Percentiles rank a stretch among this genome's conserved stretches.
Conservation (phyloP, 2,797 vertebrate species). For the Rhyacichthys aspro region DNA sequence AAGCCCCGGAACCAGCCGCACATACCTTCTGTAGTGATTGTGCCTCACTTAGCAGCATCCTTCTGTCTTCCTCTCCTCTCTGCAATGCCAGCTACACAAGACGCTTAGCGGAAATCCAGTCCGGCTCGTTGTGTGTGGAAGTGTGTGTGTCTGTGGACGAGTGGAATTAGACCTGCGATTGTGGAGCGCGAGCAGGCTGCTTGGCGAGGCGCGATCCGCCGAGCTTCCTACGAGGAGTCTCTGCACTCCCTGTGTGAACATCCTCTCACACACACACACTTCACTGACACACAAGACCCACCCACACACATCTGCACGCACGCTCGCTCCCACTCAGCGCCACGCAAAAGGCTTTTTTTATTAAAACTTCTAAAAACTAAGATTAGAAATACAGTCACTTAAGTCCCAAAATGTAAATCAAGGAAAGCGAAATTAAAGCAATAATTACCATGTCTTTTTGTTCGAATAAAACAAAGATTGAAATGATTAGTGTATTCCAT, state of each 20-base stretch:
- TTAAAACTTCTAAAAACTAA: slow-evolving; percentile 16
- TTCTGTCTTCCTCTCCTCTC: slow-evolving; percentile 83
- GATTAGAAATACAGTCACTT: slow-evolving; percentile 58
- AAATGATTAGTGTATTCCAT: slow-evolving; percentile 81
- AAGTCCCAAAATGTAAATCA: slow-evolving; percentile 79
- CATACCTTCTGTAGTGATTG: slow-evolving; percentile 70
- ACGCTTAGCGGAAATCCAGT: slow-evolving; percentile 56
- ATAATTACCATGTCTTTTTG: slow-evolving; percentile 71
- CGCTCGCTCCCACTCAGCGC: slow-evolving; percentile 13
- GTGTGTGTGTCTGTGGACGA: slow-evolving; percentile 24
- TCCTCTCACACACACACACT: slow-evolving; percentile 58
- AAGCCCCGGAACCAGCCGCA: slow-evolving; percentile 77
- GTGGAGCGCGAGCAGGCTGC: slow-evolving; percentile 55
- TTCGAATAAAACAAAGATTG: slow-evolving; percentile 69
- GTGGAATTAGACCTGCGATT: slow-evolving; percentile 52
- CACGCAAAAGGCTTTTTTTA: slow-evolving; percentile 12
- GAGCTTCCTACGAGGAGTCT: slow-evolving; percentile 84
- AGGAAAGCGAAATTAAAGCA: slow-evolving; percentile 43
- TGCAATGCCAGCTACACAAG: slow-evolving; percentile 72
- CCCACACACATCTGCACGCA: slow-evolving; percentile 51
- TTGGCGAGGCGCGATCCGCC: slow-evolving; percentile 70
- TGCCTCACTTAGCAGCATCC: slow-evolving; percentile 47
- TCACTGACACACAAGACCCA: slow-evolving; percentile 40
- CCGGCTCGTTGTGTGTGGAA: slow-evolving; percentile 82
- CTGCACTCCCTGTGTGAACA: slow-evolving; percentile 64